Conservation (phyloP, 1,140 invertebrate genomes). For the Phocides pigmalion region DNA sequence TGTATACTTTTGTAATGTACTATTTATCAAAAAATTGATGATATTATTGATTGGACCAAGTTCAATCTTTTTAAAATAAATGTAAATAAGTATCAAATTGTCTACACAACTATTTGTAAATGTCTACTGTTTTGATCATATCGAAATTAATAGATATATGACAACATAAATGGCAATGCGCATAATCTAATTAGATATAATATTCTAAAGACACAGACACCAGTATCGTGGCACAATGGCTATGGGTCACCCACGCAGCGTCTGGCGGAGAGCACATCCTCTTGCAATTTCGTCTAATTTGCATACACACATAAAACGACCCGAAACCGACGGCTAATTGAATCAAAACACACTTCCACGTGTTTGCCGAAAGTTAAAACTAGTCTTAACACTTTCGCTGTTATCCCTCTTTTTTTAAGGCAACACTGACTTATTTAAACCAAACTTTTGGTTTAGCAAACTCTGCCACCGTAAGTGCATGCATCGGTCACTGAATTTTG, state of each 20-base stretch:
- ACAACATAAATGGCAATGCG: neutral
- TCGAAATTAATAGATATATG: neutral
- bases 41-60: neutral
- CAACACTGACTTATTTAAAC: slow-evolving; percentile 66
- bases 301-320: slow-evolving; percentile 64
- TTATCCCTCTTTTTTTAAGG: slow-evolving; percentile 61
- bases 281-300: slow-evolving; percentile 70
- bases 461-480: neutral
- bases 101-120: neutral
- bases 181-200: slow-evolving; percentile 51
- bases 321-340: slow-evolving; percentile 41
- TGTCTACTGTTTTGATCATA: neutral
- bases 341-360: slow-evolving; percentile 36
- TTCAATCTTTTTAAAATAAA: no score
- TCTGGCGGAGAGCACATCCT: slow-evolving; percentile 62
- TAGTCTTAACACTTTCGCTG: slow-evolving; percentile 76
- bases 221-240: slow-evolving; percentile 67
- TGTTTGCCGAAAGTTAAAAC: slow-evolving; percentile 58
- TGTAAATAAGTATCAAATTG: no score
- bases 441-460: slow-evolving; percentile 43
- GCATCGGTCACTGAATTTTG: slow-evolving; percentile 18
- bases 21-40: slow-evolving; percentile 4
- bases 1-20: neutral
- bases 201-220: slow-evolving; percentile 47
- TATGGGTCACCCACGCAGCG: slow-evolving; percentile 67